A percentile compares a stretch with the other conserved stretches of the same genome.
phyloP scores from a whole-genome alignment of 2,113 vertebrate species.

The Xiphorhynchus elegans region DNA sequence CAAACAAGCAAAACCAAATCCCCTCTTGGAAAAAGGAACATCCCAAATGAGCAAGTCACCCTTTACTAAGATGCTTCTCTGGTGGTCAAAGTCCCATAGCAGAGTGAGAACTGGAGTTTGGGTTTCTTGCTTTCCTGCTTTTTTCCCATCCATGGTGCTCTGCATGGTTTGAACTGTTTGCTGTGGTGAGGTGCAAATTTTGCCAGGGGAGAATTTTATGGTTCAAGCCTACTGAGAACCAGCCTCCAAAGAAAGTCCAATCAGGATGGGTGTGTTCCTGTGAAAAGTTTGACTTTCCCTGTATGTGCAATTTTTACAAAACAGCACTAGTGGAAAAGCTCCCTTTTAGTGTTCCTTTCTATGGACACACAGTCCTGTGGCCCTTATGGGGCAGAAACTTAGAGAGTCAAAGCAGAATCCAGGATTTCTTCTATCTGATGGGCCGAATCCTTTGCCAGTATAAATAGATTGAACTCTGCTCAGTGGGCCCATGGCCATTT shows the following conservation, averaged over 20 bases:
- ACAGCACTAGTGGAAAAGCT: background rate
- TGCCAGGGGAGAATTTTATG: background rate
- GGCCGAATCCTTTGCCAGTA: background rate
- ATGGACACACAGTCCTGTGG: background rate
- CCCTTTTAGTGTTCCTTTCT: background rate
- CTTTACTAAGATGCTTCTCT: background rate
- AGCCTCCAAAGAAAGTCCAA: background rate
- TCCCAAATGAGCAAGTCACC: background rate
- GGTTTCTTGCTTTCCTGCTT: background rate
- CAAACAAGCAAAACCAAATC: constrained; percentile 19
- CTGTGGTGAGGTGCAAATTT: background rate
- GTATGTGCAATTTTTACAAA: background rate
- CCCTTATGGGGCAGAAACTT: background rate
- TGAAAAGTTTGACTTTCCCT: background rate
- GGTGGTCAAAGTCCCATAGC: background rate
- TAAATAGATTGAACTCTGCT: constrained; percentile 24
- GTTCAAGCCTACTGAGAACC: background rate
- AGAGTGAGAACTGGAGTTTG: background rate
- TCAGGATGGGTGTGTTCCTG: background rate
- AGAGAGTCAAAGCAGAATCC: background rate
- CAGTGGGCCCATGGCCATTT: background rate
- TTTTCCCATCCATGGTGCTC: background rate
- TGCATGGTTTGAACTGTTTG: background rate
- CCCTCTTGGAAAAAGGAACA: background rate
- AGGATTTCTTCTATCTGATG: background rate